Evolutionary conservation across 1,140 invertebrate genomes (phyloP), one percentile per base, ranked within the genome.

Genomic region (Holotrichia oblita): DNA sequence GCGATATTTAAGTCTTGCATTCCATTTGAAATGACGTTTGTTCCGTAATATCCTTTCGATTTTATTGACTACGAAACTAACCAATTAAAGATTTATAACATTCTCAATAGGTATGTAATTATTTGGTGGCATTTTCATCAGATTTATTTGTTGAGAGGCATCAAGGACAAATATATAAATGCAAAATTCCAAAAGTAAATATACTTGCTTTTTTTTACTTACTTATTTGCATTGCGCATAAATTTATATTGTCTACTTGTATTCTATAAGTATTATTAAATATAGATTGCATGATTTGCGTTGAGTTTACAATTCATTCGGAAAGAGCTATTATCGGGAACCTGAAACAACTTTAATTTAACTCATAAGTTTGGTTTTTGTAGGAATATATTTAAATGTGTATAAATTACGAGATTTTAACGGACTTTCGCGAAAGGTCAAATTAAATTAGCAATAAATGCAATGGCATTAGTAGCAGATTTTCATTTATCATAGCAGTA

Each of bases 11-110:
- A n/a, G 9, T 22, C 12, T 22, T 69, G 27, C 61, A 69, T 69
- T 69, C 61, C 61, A 22, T 27, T 69, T 27, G 0, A 69, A 69
- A 27, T 69, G 61, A 69, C 61, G 22, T 69, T 69, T 69, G 12
- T 27, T 69, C 17, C 2, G 61, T 69, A 69, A 55, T 6, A 55
- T n/a, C n/a, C 17, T 55, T 55, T 55, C 48, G 17, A 14, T 14
- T 55, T 55, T 7, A 17, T 55, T n/a, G 14, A 55, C 6, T 55
- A n/a, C 1, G 17, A 55, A 55, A 17, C 17, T 48, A 48, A 17
- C 17, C 17, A 55, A 55, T n/a, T 6, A 34, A 34, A 34, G 27
- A 34, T 34, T 34, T 34, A 34, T 34, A 34, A 34, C 27, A 34
- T 34, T 34, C 27, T 34, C 2, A 34, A 34, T 1, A 34, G 27